Base-by-base conservation (phyloP, 2,888 invertebrate genomes). In the Sminthurides aquaticus region DNA sequence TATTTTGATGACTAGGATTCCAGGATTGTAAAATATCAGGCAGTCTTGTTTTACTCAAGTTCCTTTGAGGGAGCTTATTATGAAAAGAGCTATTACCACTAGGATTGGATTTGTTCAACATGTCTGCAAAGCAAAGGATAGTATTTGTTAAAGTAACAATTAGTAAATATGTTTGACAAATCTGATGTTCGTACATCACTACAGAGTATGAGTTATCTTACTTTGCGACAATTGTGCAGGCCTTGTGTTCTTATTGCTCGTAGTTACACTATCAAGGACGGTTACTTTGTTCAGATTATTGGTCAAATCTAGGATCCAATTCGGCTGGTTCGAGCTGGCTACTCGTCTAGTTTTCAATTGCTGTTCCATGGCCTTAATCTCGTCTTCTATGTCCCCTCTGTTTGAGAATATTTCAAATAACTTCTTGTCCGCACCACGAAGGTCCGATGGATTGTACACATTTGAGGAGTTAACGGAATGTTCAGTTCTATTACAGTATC, bases 11-110 rank as follows among this genome's bases (percentile, higher is more conserved):
- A 48, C 20, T 22, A 1, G 34, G 56, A 56, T 57, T 62, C 62
- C 62, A 62, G n/a, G 62, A 57, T 25, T 62, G 62, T 3, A 62
- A 49, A n/a, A 62, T 62, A 57, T 62, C 62, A n/a, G 62, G 62
- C 18, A 62, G 57, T 49, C 57, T 62, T 27, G 62, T 57, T 22
- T 26, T 48, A 29, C n/a, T n/a, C n/a, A n/a, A n/a, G n/a, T n/a
- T n/a, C n/a, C n/a, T n/a, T n/a, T 57, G 29, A 22, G 43, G 43
- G 5, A 34, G 15, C 43, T 34, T 34, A 34, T 34, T 5, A 34
- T 34, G 43, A 34, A 11, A 34, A 5, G 43, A 15, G 43, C 15
- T 34, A 11, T 34, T 5, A 34, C 43, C 43, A 15, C 8, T 11
- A 15, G 8, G 8, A 5, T 34, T 5, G 15, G 5, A 34, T 34